Base-by-base conservation (phyloP, 2,113 vertebrate genomes). In the Dipodomys spectabilis region DNA sequence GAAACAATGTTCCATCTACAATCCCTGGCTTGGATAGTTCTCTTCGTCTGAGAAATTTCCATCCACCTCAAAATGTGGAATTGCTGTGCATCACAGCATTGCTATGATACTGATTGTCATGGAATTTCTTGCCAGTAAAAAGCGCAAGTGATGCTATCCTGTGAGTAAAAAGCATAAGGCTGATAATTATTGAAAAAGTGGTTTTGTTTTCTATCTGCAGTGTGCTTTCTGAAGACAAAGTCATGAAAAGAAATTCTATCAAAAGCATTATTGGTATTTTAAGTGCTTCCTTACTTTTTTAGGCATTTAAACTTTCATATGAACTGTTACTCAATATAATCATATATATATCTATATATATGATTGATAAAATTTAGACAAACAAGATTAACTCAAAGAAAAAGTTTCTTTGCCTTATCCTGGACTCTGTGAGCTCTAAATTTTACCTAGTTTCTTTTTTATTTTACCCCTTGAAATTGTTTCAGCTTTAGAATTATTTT, bases 401-500 rank as follows among this genome's bases (percentile, higher is more conserved):
- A 20, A 81, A 49, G 18, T 68, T 85, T 93, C 28, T 45, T 73
- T 72, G 60, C 28, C n/a, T 71, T 35, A 53, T 67, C 87, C 35
- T 69, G 73, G 28, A 15, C 30, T 92, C 73, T 88, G 6, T 72
- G 78, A 60, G 11, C 74, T 67, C 68, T 81, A 73, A 57, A 0
- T 83, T 81, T 30, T 73, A 68, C n/a, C 20, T 83, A 74, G 23
- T 93, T 62, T 35, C 44, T 87, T 74, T 91, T 84, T 62, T 44
- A 45, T 91, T 74, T 92, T 87, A 57, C 71, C 83, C 49, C 78
- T 91, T 89, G 27, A 86, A 89, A 65, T 62, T 53, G 16, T 68
- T 13, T 71, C 18, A 64, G 13, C 3, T 22, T 88, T 35, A 87
- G 35, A 92, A 68, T 86, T 60, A 80, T 45, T 92, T 86, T 94